A percentile compares a stretch with the other conserved stretches of the same genome.
These are phyloP conservation scores for Siphamia tubifer DNA, from an alignment of 2,113 vertebrate species.

Conservation along the genomic window DNA sequence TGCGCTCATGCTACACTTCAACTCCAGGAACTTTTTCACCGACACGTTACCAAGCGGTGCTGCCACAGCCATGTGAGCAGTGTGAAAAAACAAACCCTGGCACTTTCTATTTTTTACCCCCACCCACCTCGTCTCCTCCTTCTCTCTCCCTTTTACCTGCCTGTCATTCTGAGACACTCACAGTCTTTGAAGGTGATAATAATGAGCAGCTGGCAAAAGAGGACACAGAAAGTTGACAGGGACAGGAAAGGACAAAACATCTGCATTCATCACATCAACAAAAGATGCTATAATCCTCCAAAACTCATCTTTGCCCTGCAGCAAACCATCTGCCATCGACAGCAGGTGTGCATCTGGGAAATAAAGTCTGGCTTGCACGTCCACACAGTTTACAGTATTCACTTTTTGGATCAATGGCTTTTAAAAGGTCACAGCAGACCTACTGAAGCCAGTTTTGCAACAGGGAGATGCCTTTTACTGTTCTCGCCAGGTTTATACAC, in stretches of 20 bases:
- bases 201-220: slow-evolving; percentile 38
- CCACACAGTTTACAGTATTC: slow-evolving; percentile 46
- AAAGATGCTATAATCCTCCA: slow-evolving; percentile 48
- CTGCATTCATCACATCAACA: slow-evolving; percentile 55
- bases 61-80: slow-evolving; percentile 50
- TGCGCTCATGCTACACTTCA: slow-evolving; percentile 48
- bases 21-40: slow-evolving; percentile 62
- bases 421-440: slow-evolving; percentile 63
- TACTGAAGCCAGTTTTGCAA: slow-evolving; percentile 33
- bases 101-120: background rate
- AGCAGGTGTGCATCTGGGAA: slow-evolving; percentile 69
- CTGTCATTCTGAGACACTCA: slow-evolving; percentile 21
- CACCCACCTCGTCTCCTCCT: background rate
- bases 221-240: slow-evolving; percentile 13
- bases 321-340: slow-evolving; percentile 65
- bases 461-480: slow-evolving; percentile 14
- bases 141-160: background rate
- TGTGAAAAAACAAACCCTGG: slow-evolving; percentile 47
- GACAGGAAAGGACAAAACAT: slow-evolving; percentile 53
- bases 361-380: slow-evolving; percentile 38
- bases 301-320: slow-evolving; percentile 49
- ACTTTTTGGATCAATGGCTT: slow-evolving; percentile 58
- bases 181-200: slow-evolving; percentile 4
- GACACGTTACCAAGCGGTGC: slow-evolving; percentile 34
- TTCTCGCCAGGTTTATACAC: slow-evolving; percentile 44